Conservation (phyloP, 2,113 vertebrate species). For the Hyla sarda region DNA sequence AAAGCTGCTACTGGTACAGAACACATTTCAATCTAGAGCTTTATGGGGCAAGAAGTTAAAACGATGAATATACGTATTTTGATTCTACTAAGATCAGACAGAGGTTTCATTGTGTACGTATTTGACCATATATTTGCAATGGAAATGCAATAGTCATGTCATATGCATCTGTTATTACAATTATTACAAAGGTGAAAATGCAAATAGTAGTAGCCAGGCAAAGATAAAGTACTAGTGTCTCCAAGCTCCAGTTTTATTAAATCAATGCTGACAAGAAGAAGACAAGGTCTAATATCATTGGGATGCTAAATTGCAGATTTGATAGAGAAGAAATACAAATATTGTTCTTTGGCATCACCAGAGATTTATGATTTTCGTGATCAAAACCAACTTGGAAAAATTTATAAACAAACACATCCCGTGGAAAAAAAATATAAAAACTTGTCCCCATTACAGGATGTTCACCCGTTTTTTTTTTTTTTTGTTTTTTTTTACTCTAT, state of each 20-base stretch:
- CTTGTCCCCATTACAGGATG: too few relatives aligned
- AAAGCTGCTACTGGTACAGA: neutral
- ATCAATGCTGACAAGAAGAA: neutral
- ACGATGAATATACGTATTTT: conserved; percentile 38
- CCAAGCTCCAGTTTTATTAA: neutral
- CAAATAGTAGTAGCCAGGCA: neutral
- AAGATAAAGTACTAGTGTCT: neutral
- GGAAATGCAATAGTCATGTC: neutral
- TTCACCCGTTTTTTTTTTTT: too few relatives aligned
- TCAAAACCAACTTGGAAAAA: too few relatives aligned
- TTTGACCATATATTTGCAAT: conserved; percentile 14
- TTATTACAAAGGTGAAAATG: neutral
- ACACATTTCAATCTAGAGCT: neutral
- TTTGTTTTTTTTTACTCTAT: too few relatives aligned
- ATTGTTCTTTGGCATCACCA: neutral
- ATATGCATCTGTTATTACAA: neutral
- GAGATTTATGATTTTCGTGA: too few relatives aligned
- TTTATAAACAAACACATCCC: too few relatives aligned
- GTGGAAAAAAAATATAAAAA: too few relatives aligned
- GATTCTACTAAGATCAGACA: neutral
- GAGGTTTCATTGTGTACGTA: neutral
- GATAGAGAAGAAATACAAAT: neutral
- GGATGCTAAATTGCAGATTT: neutral
- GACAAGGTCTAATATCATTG: neutral
- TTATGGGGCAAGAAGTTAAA: conserved; percentile 38